Evolutionary conservation across 2,797 vertebrate species (phyloP).

Genomic region (Sebastes vulpes): DNA sequence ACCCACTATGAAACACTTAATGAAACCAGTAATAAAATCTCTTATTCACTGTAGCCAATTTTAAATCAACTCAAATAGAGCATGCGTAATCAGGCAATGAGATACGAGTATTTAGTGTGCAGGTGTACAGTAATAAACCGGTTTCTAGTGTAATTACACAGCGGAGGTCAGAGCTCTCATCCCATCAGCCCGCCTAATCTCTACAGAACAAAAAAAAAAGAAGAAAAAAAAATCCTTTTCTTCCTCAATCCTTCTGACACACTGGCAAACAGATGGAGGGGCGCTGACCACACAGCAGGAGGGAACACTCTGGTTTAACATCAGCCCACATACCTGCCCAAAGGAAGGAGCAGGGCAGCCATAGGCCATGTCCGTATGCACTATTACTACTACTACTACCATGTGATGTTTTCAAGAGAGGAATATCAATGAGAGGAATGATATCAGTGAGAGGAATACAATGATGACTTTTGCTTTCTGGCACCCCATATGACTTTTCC

Average conservation of each 20-base stretch:
- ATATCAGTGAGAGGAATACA: not conserved
- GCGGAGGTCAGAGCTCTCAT: conserved; percentile 53
- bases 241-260: conserved; percentile 40
- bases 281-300: conserved; percentile 57
- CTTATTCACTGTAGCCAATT: not conserved
- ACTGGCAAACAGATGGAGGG: conserved; percentile 60
- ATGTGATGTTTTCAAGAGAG: conserved; percentile 2
- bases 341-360: conserved; percentile 11
- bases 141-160: conserved; percentile 59
- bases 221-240: conserved; percentile 15
- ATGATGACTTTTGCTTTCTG: not conserved
- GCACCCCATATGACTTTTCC: not conserved
- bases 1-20: not conserved
- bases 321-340: conserved; percentile 59
- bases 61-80: conserved; percentile 22
- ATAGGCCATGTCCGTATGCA: not conserved
- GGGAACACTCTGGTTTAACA: conserved; percentile 50
- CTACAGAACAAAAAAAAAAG: not conserved
- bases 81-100: conserved; percentile 13
- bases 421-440: conserved; percentile 17
- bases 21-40: not conserved
- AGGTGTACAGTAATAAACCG: conserved; percentile 53
- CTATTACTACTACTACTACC: not conserved
- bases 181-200: conserved; percentile 20
- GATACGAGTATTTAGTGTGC: conserved; percentile 23